Percentiles rank a stretch among this genome's conserved stretches.
Evolutionary conservation across 2,113 vertebrate genomes (phyloP).

Genomic region (Pipra filicauda): DNA sequence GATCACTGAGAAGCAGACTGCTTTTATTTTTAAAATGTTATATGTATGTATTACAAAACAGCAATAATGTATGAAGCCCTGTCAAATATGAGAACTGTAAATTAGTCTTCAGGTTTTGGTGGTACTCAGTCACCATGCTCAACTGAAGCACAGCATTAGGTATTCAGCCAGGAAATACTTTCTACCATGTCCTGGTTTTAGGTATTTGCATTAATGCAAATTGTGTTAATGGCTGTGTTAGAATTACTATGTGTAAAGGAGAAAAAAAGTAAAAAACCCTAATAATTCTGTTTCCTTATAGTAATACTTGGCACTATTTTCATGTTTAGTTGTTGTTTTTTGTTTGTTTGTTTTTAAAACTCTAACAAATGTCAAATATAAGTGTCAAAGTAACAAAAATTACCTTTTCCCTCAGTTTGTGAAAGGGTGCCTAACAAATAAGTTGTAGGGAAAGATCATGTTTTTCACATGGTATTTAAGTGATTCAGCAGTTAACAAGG

Average conservation of each 20-base stretch:
- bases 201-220: background rate
- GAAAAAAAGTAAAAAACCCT: background rate
- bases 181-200: background rate
- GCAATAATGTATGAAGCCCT: background rate
- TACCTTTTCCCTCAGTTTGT: background rate
- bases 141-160: background rate
- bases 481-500: background rate
- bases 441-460: background rate
- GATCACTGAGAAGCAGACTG: background rate
- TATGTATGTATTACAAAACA: background rate
- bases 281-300: background rate
- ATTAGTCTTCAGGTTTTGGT: background rate
- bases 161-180: background rate
- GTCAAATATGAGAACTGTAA: background rate
- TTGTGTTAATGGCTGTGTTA: background rate
- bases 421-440: background rate
- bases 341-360: background rate
- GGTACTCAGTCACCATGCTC: background rate
- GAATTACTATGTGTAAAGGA: background rate
- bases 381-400: background rate
- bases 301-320: background rate
- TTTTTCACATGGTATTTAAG: background rate
- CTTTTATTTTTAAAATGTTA: background rate
- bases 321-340: background rate
- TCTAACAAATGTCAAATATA: background rate